These are phyloP conservation scores for Dendroctonus ponderosae DNA, from an alignment of 1,140 invertebrate species.

Conservation along the genomic window DNA sequence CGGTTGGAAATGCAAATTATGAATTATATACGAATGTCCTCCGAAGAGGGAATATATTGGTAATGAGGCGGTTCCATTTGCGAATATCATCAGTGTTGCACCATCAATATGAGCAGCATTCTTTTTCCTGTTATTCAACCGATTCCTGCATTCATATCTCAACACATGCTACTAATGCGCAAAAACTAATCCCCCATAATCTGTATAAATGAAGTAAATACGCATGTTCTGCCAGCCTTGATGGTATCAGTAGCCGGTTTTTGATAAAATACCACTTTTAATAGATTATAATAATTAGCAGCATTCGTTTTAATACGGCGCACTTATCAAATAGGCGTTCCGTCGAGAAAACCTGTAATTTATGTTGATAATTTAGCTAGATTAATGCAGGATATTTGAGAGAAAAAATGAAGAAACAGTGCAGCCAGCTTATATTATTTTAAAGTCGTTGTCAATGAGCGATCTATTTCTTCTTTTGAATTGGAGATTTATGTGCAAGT, in stretches of 20 bases:
- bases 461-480: too few relatives aligned
- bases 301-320: constrained; percentile 12
- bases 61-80: too few relatives aligned
- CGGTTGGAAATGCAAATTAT: too few relatives aligned
- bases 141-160: background rate
- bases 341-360: constrained; percentile 11
- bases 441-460: too few relatives aligned
- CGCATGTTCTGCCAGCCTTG: constrained; percentile 18
- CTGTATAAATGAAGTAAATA: constrained; percentile 16
- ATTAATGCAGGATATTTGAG: constrained; percentile 1
- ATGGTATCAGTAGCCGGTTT: constrained; percentile 18
- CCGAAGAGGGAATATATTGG: too few relatives aligned
- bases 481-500: too few relatives aligned
- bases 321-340: constrained; percentile 15
- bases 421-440: too few relatives aligned
- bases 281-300: constrained; percentile 24
- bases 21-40: too few relatives aligned
- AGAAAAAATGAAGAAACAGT: background rate
- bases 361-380: constrained; percentile 8
- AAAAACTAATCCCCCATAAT: constrained; percentile 12
- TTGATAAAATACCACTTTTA: constrained; percentile 18
- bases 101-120: too few relatives aligned
- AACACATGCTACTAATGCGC: constrained; percentile 1
- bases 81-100: too few relatives aligned
- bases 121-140: background rate